These are phyloP conservation scores for Bombus picipes DNA, from an alignment of 1,140 invertebrate species.

Conservation along the genomic window DNA sequence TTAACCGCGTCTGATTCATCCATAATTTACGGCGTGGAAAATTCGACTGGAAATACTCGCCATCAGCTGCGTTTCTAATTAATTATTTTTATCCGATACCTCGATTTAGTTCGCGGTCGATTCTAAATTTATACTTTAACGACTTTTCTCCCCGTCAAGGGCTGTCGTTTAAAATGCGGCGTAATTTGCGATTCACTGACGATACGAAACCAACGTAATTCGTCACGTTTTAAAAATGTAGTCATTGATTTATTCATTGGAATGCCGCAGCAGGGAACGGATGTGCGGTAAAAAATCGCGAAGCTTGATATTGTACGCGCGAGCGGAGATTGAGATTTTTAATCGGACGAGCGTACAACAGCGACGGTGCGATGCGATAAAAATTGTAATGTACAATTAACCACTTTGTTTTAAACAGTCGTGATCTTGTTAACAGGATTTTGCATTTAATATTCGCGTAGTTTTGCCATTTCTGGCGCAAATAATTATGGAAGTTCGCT, in stretches of 20 bases:
- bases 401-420: not conserved
- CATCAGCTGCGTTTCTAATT: not conserved
- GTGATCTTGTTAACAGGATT: not conserved
- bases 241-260: not conserved
- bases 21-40: not conserved
- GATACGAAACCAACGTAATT: not conserved
- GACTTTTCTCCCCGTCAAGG: too few species aligned
- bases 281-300: not conserved
- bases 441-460: not conserved
- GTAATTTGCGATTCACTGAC: not conserved
- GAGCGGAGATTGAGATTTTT: not conserved
- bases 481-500: conserved; percentile 6
- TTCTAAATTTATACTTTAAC: not conserved
- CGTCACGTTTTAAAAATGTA: not conserved
- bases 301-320: not conserved
- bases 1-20: too few species aligned
- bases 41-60: not conserved
- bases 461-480: not conserved
- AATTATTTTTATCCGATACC: not conserved
- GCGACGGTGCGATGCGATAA: not conserved
- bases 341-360: not conserved
- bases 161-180: not conserved
- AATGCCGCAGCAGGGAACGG: not conserved
- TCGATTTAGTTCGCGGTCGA: not conserved
- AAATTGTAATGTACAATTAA: conserved; percentile 2